A percentile compares a stretch with the other conserved stretches of the same genome.
Conservation (phyloP, 2,113 vertebrate genomes). For the Ailuropoda melanoleuca region DNA sequence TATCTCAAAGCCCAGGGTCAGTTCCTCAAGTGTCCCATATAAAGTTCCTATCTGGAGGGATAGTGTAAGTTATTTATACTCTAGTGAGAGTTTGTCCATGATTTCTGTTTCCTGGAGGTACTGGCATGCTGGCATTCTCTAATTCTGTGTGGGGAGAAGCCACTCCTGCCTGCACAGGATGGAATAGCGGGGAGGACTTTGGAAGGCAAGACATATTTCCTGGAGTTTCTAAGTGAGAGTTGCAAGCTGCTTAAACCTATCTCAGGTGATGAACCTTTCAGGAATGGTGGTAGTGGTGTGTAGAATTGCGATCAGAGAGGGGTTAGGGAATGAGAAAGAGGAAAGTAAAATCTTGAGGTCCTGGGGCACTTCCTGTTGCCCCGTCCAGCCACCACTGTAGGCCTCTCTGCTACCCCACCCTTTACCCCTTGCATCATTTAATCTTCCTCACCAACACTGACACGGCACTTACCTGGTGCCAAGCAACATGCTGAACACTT, state of each 20-base stretch:
- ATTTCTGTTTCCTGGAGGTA: not conserved
- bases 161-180: not conserved
- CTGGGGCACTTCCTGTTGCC: not conserved
- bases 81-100: not conserved
- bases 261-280: not conserved
- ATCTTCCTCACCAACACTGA: not conserved
- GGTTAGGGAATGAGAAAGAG: not conserved
- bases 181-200: not conserved
- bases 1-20: not conserved
- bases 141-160: not conserved
- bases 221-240: not conserved
- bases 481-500: not conserved
- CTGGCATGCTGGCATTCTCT: not conserved
- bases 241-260: not conserved
- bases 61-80: not conserved
- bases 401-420: not conserved
- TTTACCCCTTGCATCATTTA: not conserved
- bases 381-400: accelerated
- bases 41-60: not conserved
- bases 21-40: not conserved
- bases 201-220: not conserved
- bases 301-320: not conserved
- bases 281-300: accelerated
- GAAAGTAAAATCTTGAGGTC: not conserved
- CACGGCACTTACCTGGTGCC: not conserved